A percentile compares a stretch with the other conserved stretches of the same genome.
Conservation (phyloP, 2,113 vertebrate genomes). For the Entomyzon cyanotis region DNA sequence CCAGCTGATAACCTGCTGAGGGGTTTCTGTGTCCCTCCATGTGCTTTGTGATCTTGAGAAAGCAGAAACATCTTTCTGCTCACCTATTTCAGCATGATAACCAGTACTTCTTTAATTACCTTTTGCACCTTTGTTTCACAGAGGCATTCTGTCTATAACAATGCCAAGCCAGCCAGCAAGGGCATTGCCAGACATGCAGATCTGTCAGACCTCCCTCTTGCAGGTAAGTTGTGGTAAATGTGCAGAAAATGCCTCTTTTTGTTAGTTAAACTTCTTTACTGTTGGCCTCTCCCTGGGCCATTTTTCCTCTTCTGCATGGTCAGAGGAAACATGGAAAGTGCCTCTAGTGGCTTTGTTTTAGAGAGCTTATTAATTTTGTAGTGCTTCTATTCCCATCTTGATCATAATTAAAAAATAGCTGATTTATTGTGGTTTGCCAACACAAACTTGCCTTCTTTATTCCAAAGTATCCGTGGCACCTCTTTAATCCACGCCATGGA, state of each 20-base stretch:
- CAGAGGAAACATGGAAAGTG: not conserved
- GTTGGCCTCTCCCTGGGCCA: not conserved
- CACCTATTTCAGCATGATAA: not conserved
- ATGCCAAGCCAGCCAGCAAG: constrained; percentile 60
- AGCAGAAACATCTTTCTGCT: not conserved
- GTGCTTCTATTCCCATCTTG: constrained; percentile 6
- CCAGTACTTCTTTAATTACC: not conserved
- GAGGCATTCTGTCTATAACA: constrained; percentile 74
- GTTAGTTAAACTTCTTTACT: not conserved
- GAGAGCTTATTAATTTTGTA: not conserved
- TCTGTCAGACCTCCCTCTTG: constrained; percentile 74
- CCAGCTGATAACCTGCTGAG: not conserved
- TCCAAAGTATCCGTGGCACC: not conserved
- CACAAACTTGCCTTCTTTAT: constrained; percentile 10
- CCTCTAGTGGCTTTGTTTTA: not conserved
- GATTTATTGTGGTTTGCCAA: constrained; percentile 22
- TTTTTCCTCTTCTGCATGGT: not conserved
- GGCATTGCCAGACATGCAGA: constrained; percentile 58
- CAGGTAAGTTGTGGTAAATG: constrained; percentile 54
- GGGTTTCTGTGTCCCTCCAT: not conserved
- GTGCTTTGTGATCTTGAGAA: not conserved
- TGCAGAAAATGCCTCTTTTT: not conserved
- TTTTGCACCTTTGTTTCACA: constrained; percentile 27
- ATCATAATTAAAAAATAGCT: not conserved
- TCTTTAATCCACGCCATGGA: not conserved